These are phyloP conservation scores for Mythimna albipuncta DNA, from an alignment of 2,888 invertebrate genomes.

Conservation along the genomic window DNA sequence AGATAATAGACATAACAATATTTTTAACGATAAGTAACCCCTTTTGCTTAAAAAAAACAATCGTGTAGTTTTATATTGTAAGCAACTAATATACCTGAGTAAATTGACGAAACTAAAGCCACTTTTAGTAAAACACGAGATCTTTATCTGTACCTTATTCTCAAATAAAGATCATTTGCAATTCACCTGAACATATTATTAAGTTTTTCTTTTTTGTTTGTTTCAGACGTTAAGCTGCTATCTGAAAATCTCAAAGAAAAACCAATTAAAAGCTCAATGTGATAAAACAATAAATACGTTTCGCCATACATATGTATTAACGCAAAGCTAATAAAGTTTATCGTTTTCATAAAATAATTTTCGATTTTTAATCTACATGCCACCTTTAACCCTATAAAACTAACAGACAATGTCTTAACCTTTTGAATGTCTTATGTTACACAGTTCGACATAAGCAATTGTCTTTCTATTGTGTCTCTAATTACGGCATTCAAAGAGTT, in stretches of 20 bases:
- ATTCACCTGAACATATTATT: background rate
- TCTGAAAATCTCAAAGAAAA: slow-evolving; percentile 8
- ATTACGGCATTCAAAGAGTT: too few relatives aligned
- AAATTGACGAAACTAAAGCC: background rate
- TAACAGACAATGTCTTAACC: background rate
- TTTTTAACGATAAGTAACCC: background rate
- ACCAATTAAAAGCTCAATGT: slow-evolving; percentile 75
- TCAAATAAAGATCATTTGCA: background rate
- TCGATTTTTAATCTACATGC: slow-evolving; percentile 20
- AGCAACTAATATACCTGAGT: background rate
- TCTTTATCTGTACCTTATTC: background rate
- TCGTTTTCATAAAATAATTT: slow-evolving; percentile 31
- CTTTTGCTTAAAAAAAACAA: background rate
- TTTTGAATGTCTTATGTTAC: too few relatives aligned
- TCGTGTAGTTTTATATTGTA: background rate
- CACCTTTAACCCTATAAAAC: slow-evolving; percentile 2
- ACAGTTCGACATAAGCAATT: too few relatives aligned
- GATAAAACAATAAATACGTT: slow-evolving; percentile 71
- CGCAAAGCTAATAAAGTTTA: slow-evolving; percentile 47
- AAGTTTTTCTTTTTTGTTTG: slow-evolving; percentile 36
- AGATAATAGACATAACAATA: background rate
- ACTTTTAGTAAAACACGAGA: background rate
- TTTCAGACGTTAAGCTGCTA: slow-evolving; percentile 75
- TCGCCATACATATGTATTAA: slow-evolving; percentile 69
- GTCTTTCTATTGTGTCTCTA: too few relatives aligned